A percentile compares a stretch with the other conserved stretches of the same genome.
Conservation (phyloP, 2,888 invertebrate genomes). For the Cryptus armator region DNA sequence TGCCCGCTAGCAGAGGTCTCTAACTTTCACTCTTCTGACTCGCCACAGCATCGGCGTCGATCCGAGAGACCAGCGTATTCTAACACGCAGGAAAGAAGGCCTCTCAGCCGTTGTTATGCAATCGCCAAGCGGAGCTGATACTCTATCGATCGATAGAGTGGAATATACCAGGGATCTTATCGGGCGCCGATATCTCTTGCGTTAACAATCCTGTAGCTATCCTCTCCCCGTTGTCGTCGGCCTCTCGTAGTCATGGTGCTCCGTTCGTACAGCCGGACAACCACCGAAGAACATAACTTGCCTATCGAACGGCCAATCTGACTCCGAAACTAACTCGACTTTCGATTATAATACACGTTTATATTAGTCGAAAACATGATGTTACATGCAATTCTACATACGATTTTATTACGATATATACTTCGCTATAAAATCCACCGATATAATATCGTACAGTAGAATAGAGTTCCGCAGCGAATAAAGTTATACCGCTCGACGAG, state of each 20-base stretch:
- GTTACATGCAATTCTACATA: not conserved
- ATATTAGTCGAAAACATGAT: constrained; percentile 21
- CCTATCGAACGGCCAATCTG: constrained; percentile 39
- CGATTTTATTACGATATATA: constrained; percentile 3
- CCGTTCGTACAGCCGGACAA: constrained; percentile 14
- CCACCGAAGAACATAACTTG: constrained; percentile 38
- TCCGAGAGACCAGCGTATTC: constrained; percentile 40
- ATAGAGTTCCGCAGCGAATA: not conserved
- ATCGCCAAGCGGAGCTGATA: constrained; percentile 25
- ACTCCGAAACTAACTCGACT: constrained; percentile 31
- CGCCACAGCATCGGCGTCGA: constrained; percentile 37
- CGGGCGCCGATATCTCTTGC: constrained; percentile 60
- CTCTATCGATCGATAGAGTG: constrained; percentile 62
- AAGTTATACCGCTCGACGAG: not conserved
- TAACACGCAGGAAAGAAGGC: constrained; percentile 68
- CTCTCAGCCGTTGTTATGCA: constrained; percentile 63
- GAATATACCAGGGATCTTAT: constrained; percentile 62
- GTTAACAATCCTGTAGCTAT: constrained; percentile 62
- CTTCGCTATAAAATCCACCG: not conserved
- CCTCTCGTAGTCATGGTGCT: constrained; percentile 35
- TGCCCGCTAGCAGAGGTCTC: constrained; percentile 64
- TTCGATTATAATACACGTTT: constrained; percentile 32
- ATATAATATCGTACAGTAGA: not conserved
- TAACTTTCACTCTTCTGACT: constrained; percentile 72
- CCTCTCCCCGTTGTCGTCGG: constrained; percentile 24